Evolutionary conservation across 1,140 invertebrate genomes (phyloP), one percentile per base, ranked within the genome.

Genomic region (Rhyzopertha dominica): DNA sequence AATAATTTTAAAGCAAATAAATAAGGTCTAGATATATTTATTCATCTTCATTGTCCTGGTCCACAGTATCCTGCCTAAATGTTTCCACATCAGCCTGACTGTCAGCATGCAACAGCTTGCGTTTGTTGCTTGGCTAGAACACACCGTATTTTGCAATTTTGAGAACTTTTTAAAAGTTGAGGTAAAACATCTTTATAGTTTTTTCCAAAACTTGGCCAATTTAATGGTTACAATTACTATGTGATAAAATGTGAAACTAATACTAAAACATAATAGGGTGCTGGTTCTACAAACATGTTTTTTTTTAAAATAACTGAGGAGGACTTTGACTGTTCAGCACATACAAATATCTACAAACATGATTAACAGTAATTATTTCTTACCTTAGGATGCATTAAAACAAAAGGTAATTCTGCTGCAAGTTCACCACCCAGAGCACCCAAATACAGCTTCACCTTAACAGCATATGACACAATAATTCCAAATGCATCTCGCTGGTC

Each of bases 361-460:
- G 19, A 10, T 4, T 19, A 44, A 44, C 13, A n/a, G 22, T 20
- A 43, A 43, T 34, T 32, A 25, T 18, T 16, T 22, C 28, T 53
- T 58, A 80, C 79, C 72, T 97, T 98, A 2, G 94, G 89, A 70
- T 97, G 89, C 84, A 98, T 98, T 28, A 99, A 69, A 29, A 98
- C 91, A 70, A 99, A 98, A 5, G 96, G 96, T 54, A 99, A 68
- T 70, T 99, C 95, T 2, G 95, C 94, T 10, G 84, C 78, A 7
- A 99, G 69, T 72, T 99, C 95, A 9, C 95, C 95, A 20, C 87
- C 90, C 23, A 98, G 74, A 35, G 92, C 91, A 16, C 95, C 93
- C 46, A 98, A 71, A 63, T 91, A 95, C 4, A 99, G 76, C 72
- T 97, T 95, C 5, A 98, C 93, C 73, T 97, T 98, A 7, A 90